phyloP scores from a whole-genome alignment of 2,113 vertebrate genomes.

The Neomonachus schauinslandi region DNA sequence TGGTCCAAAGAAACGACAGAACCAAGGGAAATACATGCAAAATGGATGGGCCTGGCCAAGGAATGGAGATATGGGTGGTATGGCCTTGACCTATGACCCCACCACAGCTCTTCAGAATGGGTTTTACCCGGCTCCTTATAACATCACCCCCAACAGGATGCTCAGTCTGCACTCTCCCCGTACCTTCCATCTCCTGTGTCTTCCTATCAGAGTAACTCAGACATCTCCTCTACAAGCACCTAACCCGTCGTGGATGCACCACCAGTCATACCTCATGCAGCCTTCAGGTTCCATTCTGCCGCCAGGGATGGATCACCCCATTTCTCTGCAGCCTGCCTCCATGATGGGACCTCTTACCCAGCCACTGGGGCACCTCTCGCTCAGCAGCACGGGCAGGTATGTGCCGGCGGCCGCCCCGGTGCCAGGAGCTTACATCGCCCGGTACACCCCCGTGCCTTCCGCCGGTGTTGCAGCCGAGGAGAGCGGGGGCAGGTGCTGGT shows the following conservation, averaged over 20 bases:
- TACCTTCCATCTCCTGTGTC: constrained; percentile 94
- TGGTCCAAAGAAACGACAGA: constrained; percentile 96
- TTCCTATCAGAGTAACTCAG: constrained; percentile 80
- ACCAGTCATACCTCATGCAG: constrained; percentile 95
- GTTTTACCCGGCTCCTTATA: constrained; percentile 93
- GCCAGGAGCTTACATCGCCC: constrained; percentile 94
- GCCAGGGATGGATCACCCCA: constrained; percentile 92
- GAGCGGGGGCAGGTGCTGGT: constrained; percentile 90
- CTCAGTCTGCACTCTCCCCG: constrained; percentile 91
- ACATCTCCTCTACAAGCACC: constrained; percentile 87
- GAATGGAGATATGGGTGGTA: constrained; percentile 91
- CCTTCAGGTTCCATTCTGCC: constrained; percentile 92
- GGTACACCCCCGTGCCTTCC: constrained; percentile 93
- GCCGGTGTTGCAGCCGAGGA: constrained; percentile 93
- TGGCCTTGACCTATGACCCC: constrained; percentile 95
- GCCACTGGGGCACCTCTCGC: constrained; percentile 94
- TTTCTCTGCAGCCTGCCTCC: constrained; percentile 93
- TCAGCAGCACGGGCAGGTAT: constrained; percentile 92
- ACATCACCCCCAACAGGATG: constrained; percentile 91
- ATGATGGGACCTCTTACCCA: constrained; percentile 93
- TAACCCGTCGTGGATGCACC: constrained; percentile 94
- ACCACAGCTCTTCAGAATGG: constrained; percentile 94
- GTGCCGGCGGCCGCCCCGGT: constrained; percentile 89
- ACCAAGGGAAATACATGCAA: constrained; percentile 93
- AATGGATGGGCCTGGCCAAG: constrained; percentile 93